Evolutionary conservation across 2,113 vertebrate genomes (phyloP), one percentile per base, ranked within the genome.

Genomic region (Scytalopus superciliaris): DNA sequence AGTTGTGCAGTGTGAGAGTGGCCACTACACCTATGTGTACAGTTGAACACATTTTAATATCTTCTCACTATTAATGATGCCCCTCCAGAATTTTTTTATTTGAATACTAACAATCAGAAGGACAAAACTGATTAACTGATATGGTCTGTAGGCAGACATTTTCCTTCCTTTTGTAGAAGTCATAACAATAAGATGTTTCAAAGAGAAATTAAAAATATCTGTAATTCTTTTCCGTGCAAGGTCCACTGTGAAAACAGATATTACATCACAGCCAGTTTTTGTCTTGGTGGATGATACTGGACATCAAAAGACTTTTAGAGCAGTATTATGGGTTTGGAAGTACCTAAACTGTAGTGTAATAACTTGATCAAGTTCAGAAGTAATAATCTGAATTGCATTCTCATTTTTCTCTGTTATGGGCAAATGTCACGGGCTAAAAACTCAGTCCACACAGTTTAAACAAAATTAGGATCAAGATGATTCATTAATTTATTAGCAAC

Each of bases 101-200:
- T 16, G 4, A 44, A 6, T 31, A 44, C 5, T 40, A 80, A 30
- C 9, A 73, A 37, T 28, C 19, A 44, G 7, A 74, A 84, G 7
- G 5, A 2, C 28, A 69, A 68, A 92, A 70, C 15, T 45, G 33
- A n/a, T 5, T 42, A 12, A 22, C 24, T 59, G 10, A 55, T 55
- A 24, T 53, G 3, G 1, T 44, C 10, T 16, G 9, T 27, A 89
- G n/a, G 1, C 2, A 63, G 21, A 19, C 4, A 16, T 4, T 59
- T 50, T 63, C n/a, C n/a, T 84, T 35, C 7, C 9, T 77, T 63
- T 25, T 59, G 3, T 33, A 25, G 7, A 33, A 59, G 35, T 59
- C 6, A 23, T 35, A 47, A 19, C 3, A 68, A 10, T 50, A 25
- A 21, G 1, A 8, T 7, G 40, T 64, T 75, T 60, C 30, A 1